phyloP scores from a whole-genome alignment of 1,140 invertebrate genomes.

The Bombus huntii region DNA sequence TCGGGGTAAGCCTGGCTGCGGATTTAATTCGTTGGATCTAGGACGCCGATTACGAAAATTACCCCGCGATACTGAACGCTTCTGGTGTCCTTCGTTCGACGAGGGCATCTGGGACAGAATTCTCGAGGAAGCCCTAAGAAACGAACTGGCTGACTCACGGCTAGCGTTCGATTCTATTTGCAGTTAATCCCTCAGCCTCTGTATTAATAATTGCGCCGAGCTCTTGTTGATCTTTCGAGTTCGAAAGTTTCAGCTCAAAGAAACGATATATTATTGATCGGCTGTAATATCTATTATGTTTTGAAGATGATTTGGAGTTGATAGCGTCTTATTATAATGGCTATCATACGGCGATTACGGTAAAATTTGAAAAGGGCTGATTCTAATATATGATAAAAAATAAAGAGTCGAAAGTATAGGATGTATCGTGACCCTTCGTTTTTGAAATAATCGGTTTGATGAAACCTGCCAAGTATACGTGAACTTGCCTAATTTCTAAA shows the following conservation, averaged over 20 bases:
- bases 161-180: not conserved
- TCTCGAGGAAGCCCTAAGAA: not conserved
- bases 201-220: not conserved
- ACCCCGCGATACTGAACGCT: not conserved
- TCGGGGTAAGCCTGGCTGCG: not conserved
- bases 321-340: no score
- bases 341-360: no score
- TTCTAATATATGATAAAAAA: no score
- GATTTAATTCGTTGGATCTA: slow-evolving; percentile 7
- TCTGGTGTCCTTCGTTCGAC: not conserved
- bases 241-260: not conserved
- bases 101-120: not conserved
- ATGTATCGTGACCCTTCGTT: no score
- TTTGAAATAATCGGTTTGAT: no score
- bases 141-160: not conserved
- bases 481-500: no score
- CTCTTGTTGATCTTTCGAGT: not conserved
- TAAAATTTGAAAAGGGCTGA: no score
- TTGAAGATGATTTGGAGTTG: no score
- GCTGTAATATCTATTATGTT: no score
- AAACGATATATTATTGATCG: no score
- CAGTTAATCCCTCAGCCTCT: not conserved
- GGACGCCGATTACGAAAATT: not conserved
- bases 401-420: no score
- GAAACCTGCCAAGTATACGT: no score